phyloP scores from a whole-genome alignment of 2,888 invertebrate species.

The Axea sp. region DNA sequence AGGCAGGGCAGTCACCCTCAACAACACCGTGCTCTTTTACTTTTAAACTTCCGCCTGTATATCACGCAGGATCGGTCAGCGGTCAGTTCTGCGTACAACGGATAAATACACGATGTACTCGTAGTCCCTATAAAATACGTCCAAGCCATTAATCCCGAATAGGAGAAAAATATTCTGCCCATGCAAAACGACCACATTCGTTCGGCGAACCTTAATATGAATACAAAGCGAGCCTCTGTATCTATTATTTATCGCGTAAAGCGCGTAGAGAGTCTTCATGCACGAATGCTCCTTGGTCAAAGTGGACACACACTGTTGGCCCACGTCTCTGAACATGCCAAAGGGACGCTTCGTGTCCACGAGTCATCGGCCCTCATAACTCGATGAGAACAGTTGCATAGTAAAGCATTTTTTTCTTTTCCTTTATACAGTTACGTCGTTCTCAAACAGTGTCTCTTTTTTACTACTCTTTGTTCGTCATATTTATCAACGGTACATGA shows the following conservation, averaged over 20 bases:
- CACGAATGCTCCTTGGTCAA: slow-evolving; percentile 59
- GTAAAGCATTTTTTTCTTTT: slow-evolving; percentile 45
- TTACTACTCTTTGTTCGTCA: slow-evolving; percentile 25
- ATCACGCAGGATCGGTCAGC: slow-evolving; percentile 73
- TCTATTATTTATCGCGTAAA: slow-evolving; percentile 76
- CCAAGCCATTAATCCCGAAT: slow-evolving; percentile 79
- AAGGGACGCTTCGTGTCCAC: slow-evolving; percentile 66
- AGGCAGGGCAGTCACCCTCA: slow-evolving; percentile 35
- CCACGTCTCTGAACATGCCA: slow-evolving; percentile 66
- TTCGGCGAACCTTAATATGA: slow-evolving; percentile 76
- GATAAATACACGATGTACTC: slow-evolving; percentile 65
- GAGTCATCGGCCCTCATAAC: slow-evolving; percentile 55
- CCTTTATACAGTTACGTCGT: slow-evolving; percentile 42
- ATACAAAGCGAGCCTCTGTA: slow-evolving; percentile 77
- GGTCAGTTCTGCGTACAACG: slow-evolving; percentile 72
- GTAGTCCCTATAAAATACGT: slow-evolving; percentile 78
- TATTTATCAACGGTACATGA: slow-evolving; percentile 14
- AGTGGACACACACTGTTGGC: slow-evolving; percentile 51
- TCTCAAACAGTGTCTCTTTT: slow-evolving; percentile 32
- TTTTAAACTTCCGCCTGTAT: slow-evolving; percentile 77
- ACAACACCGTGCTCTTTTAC: slow-evolving; percentile 67
- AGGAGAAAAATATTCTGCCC: slow-evolving; percentile 76
- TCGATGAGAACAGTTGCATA: slow-evolving; percentile 47
- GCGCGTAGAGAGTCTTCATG: slow-evolving; percentile 53
- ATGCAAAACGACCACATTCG: slow-evolving; percentile 67